Evolutionary conservation across 1,140 invertebrate genomes (phyloP).

Genomic region (Zaprionus inermis): DNA sequence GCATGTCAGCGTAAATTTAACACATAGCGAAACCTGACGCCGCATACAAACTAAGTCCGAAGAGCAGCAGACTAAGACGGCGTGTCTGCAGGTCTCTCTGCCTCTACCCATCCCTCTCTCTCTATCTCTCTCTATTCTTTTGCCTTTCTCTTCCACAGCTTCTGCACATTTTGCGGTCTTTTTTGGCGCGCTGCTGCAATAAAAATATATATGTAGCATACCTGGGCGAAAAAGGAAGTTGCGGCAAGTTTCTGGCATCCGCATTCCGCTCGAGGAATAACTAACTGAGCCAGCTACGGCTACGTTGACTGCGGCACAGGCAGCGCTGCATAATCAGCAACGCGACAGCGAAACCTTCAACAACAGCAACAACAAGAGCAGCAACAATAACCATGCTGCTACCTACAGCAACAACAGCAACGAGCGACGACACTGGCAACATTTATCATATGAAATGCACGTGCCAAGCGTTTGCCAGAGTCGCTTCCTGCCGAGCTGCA

Average conservation of each 20-base stretch:
- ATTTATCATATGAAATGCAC: conserved; percentile 81
- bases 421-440: conserved; percentile 57
- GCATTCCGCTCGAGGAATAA: conserved; percentile 33
- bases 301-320: conserved; percentile 5
- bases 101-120: background rate
- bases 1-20: conserved; percentile 78
- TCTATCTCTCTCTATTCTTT: background rate
- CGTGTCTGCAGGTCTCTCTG: background rate
- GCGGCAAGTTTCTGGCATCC: conserved; percentile 69
- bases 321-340: conserved; percentile 69
- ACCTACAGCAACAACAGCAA: conserved; percentile 35
- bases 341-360: conserved; percentile 48
- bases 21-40: conserved; percentile 75
- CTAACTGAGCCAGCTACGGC: conserved; percentile 27
- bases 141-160: background rate
- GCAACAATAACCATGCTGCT: conserved; percentile 41
- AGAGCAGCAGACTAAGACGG: conserved; percentile 11
- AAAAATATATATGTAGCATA: conserved; percentile 63
- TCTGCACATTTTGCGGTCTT: conserved; percentile 57
- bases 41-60: conserved; percentile 62
- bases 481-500: conserved; percentile 57
- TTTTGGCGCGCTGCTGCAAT: conserved; percentile 74
- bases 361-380: conserved; percentile 55
- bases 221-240: conserved; percentile 57
- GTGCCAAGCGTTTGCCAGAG: conserved; percentile 70